Evolutionary conservation across 2,888 invertebrate species (phyloP).

Genomic region (Yponomeuta plumbellus): DNA sequence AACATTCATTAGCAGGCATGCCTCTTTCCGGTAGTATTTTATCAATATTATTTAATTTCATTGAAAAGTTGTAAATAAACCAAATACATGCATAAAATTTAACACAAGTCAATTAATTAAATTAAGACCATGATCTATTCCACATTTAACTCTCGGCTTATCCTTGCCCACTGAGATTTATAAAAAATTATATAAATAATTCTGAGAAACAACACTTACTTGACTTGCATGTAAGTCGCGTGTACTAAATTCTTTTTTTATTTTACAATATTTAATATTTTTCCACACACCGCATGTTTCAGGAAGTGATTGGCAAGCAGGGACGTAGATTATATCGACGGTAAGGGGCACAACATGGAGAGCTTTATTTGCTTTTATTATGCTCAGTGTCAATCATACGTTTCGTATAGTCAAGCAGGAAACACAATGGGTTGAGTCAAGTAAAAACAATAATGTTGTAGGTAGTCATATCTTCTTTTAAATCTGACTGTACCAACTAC

Average conservation of each 20-base stretch:
- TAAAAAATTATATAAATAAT: not conserved
- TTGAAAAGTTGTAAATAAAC: too few relatives aligned
- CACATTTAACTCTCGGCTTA: not conserved
- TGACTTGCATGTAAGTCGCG: not conserved
- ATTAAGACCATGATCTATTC: not conserved
- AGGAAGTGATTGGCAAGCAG: slow-evolving; percentile 18
- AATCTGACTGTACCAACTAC: not conserved
- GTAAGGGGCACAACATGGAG: slow-evolving; percentile 20
- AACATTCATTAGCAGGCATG: too few relatives aligned
- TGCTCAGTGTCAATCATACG: slow-evolving; percentile 46
- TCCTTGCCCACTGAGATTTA: too few relatives aligned
- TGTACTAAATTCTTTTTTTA: not conserved
- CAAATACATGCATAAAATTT: too few relatives aligned
- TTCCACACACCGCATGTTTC: not conserved
- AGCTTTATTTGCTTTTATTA: slow-evolving; percentile 42
- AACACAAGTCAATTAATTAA: too few relatives aligned
- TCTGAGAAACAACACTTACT: not conserved
- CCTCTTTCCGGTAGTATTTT: too few relatives aligned
- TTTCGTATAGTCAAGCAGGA: slow-evolving; percentile 12
- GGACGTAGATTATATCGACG: slow-evolving; percentile 13
- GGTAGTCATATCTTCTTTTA: not conserved
- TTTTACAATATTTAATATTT: not conserved
- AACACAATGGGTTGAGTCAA: not conserved
- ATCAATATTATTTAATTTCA: too few relatives aligned
- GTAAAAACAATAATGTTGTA: not conserved